Conservation (phyloP, 2,113 vertebrate species). For the Pachycephala philippinensis region DNA sequence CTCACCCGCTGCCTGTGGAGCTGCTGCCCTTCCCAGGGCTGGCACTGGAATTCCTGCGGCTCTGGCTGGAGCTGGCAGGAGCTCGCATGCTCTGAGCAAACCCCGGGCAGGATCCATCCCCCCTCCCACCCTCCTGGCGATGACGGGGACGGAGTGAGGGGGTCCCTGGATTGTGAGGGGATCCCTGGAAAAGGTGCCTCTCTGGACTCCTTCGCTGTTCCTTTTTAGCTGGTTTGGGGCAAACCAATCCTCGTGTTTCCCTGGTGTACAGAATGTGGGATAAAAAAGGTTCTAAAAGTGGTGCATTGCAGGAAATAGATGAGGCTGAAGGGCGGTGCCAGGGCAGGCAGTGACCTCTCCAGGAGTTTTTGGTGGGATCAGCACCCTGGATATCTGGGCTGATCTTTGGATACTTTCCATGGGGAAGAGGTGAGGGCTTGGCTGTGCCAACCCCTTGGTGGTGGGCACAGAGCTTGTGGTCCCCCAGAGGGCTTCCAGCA, state of each 20-base stretch:
- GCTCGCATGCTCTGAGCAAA: fast-evolving
- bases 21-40: background rate
- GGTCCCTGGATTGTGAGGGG: background rate
- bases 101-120: background rate
- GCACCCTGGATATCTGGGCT: fast-evolving
- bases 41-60: fast-evolving
- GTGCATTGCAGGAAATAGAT: fast-evolving
- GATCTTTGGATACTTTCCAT: background rate
- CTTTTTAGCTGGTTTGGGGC: background rate
- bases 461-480: fast-evolving
- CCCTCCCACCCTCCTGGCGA: fast-evolving
- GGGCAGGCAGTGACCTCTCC: background rate
- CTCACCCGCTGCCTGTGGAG: background rate
- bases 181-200: background rate
- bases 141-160: background rate
- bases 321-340: background rate
- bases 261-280: fast-evolving
- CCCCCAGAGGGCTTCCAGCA: background rate
- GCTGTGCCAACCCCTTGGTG: background rate
- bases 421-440: background rate
- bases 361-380: background rate
- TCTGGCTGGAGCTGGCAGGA: background rate
- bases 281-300: fast-evolving
- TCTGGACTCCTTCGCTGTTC: background rate
- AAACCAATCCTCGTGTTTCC: background rate